phyloP scores from a whole-genome alignment of 2,113 vertebrate genomes.

The Mola mola region DNA sequence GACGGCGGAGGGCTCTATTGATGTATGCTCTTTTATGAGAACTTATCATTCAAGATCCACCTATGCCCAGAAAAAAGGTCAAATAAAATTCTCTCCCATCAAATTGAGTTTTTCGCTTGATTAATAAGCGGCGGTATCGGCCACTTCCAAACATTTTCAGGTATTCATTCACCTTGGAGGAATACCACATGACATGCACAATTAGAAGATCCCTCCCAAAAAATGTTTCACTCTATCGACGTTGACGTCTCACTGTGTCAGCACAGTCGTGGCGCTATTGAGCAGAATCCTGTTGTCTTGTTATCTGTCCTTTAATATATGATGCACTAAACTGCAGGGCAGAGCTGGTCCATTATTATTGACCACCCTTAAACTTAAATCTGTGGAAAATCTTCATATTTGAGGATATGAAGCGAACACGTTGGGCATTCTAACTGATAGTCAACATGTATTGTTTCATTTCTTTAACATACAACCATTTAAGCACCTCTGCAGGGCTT shows the following conservation, averaged over 20 bases:
- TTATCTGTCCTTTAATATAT: too few species aligned
- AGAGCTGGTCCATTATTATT: too few species aligned
- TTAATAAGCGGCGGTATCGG: slow-evolving; percentile 47
- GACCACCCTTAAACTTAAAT: too few species aligned
- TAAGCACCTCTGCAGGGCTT: neutral
- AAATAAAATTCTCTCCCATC: slow-evolving; percentile 63
- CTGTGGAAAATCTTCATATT: too few species aligned
- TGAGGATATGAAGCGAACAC: too few species aligned
- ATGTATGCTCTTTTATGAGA: slow-evolving; percentile 58
- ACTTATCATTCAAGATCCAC: slow-evolving; percentile 67
- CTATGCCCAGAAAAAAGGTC: slow-evolving; percentile 73
- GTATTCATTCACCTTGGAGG: slow-evolving; percentile 20
- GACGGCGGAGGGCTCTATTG: slow-evolving; percentile 43
- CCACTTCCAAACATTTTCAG: slow-evolving; percentile 8
- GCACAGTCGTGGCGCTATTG: too few species aligned
- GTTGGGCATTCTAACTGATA: too few species aligned
- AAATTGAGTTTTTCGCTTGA: slow-evolving; percentile 63
- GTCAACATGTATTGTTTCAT: too few species aligned
- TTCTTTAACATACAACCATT: neutral
- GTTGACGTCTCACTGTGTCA: too few species aligned
- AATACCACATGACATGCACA: neutral
- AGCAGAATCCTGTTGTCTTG: too few species aligned
- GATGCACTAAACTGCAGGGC: too few species aligned
- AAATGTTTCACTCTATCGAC: slow-evolving; percentile 21
- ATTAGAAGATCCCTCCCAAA: slow-evolving; percentile 1